Conservation (phyloP, 2,113 vertebrate species). For the Syngnathoides biaculeatus region DNA sequence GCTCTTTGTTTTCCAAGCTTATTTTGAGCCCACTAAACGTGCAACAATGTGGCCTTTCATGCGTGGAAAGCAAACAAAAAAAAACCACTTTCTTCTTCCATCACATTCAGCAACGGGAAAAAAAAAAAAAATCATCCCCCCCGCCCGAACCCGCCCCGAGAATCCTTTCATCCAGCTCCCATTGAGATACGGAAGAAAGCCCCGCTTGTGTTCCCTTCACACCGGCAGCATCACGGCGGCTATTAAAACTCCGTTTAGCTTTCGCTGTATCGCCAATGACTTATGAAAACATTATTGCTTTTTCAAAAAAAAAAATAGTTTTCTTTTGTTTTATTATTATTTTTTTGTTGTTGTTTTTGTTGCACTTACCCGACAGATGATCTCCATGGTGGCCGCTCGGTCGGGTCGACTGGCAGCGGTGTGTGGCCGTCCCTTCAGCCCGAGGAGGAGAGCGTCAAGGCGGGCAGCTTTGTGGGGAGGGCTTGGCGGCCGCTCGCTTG, state of each 20-base stretch:
- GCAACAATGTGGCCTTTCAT: constrained; percentile 40
- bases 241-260: neutral
- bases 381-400: constrained; percentile 28
- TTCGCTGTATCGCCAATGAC: neutral
- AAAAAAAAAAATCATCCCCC: neutral
- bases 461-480: neutral
- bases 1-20: neutral
- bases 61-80: no score
- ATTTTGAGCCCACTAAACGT: constrained; percentile 1
- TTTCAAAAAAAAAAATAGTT: no score
- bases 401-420: neutral
- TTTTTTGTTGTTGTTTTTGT: no score
- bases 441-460: constrained; percentile 35
- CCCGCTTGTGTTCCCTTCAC: constrained; percentile 17
- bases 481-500: neutral
- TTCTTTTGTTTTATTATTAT: no score
- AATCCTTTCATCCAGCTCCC: constrained; percentile 6
- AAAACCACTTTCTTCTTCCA: constrained; percentile 7
- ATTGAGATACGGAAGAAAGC: constrained; percentile 9
- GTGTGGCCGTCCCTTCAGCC: constrained; percentile 5
- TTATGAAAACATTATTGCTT: no score
- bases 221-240: constrained; percentile 17
- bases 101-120: neutral
- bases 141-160: neutral
- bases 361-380: constrained; percentile 31